Evolutionary conservation across 2,888 invertebrate species (phyloP).

Genomic region (Nomada hirtipes): DNA sequence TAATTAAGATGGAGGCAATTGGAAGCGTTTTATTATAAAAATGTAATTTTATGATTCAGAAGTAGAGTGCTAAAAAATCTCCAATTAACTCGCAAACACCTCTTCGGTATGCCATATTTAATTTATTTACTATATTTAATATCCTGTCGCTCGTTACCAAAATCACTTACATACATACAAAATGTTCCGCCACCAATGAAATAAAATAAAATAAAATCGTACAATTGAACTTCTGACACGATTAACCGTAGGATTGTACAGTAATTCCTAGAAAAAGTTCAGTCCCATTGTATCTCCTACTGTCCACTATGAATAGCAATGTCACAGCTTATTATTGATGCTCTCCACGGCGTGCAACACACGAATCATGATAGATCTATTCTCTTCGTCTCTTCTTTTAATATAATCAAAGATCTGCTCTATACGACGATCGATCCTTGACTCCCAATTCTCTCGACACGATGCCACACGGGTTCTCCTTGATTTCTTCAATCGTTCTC

Average conservation of each 20-base stretch:
- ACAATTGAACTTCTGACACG: background rate
- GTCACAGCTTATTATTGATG: constrained; percentile 72
- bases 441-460: constrained; percentile 46
- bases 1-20: no score
- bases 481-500: constrained; percentile 51
- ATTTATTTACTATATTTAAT: no score
- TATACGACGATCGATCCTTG: constrained; percentile 72
- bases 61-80: no score
- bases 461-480: constrained; percentile 28
- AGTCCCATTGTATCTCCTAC: background rate
- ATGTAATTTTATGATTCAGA: no score
- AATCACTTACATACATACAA: no score
- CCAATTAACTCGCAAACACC: no score
- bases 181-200: no score
- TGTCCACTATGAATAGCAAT: background rate
- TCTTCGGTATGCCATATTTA: no score
- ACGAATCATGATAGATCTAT: constrained; percentile 74
- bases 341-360: constrained; percentile 76
- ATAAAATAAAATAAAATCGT: background rate
- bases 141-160: no score
- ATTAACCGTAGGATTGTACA: background rate
- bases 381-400: constrained; percentile 77
- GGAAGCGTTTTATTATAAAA: no score
- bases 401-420: constrained; percentile 78
- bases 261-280: constrained; percentile 4